Evolutionary conservation across 2,888 invertebrate species (phyloP).

Genomic region (Drosophila tripunctata): DNA sequence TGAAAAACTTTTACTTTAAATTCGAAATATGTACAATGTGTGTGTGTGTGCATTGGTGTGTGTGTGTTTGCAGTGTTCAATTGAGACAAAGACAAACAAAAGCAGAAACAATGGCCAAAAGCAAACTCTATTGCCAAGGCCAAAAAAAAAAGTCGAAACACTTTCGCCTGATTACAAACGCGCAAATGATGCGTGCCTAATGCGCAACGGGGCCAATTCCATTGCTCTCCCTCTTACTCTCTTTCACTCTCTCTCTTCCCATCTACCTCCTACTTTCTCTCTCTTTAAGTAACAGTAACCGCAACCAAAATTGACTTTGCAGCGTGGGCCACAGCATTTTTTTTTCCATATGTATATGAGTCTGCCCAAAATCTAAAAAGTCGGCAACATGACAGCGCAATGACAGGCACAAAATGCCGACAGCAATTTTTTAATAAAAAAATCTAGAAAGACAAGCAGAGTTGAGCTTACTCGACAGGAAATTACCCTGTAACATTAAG

Average conservation of each 20-base stretch:
- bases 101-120: constrained; percentile 18
- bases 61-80: constrained; percentile 32
- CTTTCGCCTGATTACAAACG: constrained; percentile 80
- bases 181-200: constrained; percentile 80
- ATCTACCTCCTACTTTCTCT: not conserved
- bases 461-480: not conserved
- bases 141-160: constrained; percentile 63
- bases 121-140: constrained; percentile 26
- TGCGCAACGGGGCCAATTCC: constrained; percentile 64
- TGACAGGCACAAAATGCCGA: constrained; percentile 58
- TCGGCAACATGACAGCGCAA: constrained; percentile 63
- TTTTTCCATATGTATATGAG: constrained; percentile 51
- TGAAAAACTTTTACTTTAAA: constrained; percentile 78
- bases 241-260: not conserved
- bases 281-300: constrained; percentile 36
- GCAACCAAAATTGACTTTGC: constrained; percentile 52
- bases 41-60: not conserved
- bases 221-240: not conserved
- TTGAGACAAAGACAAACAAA: constrained; percentile 53
- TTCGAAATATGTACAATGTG: constrained; percentile 53
- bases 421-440: constrained; percentile 60
- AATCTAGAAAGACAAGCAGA: not conserved
- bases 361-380: constrained; percentile 49
- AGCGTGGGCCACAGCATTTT: constrained; percentile 23
- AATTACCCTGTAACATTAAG: not conserved